phyloP scores from a whole-genome alignment of 2,888 invertebrate species.

The Oscheius sp. region DNA sequence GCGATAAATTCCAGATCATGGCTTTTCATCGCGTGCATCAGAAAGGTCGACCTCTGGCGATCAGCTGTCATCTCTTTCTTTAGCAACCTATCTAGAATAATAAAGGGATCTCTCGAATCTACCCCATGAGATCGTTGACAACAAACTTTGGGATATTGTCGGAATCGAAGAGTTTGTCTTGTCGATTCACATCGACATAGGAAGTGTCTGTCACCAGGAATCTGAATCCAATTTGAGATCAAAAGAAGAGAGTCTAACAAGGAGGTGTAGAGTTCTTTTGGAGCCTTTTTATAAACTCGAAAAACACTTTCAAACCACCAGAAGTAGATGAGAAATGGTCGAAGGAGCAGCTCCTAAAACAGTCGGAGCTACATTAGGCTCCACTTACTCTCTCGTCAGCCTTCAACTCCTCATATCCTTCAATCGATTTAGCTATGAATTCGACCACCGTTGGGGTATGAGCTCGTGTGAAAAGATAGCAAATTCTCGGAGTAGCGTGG shows the following conservation, averaged over 20 bases:
- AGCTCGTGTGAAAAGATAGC: conserved; percentile 7
- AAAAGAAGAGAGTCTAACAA: neutral
- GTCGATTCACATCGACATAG: conserved; percentile 3
- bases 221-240: neutral
- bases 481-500: conserved; percentile 7
- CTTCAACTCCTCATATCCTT: neutral
- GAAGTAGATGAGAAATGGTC: conserved; percentile 3
- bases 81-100: neutral
- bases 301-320: conserved; percentile 4
- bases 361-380: neutral
- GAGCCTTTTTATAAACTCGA: conserved; percentile 14
- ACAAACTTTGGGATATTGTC: neutral
- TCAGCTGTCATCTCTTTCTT: conserved; percentile 10
- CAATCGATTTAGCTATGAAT: conserved; percentile 1
- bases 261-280: conserved; percentile 17
- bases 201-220: conserved; percentile 9
- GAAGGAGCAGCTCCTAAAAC: neutral
- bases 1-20: neutral
- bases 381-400: neutral
- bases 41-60: conserved; percentile 6
- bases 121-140: conserved; percentile 11
- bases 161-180: conserved; percentile 7
- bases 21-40: conserved; percentile 10
- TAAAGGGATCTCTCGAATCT: neutral
- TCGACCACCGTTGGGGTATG: conserved; percentile 6